Conservation (phyloP, 2,888 invertebrate species). For the Hybos culiciformis region DNA sequence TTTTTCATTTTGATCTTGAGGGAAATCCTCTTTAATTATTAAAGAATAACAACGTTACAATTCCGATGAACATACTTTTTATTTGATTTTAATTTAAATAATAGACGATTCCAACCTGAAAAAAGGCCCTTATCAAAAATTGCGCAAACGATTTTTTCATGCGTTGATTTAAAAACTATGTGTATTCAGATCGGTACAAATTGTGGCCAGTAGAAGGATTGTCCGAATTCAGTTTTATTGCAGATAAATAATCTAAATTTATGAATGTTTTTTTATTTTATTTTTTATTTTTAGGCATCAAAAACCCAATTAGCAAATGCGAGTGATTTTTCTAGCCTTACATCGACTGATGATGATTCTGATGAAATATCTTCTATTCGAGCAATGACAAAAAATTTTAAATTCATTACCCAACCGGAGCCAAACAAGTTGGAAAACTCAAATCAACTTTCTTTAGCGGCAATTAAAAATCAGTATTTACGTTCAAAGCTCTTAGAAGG, state of each 20-base stretch:
- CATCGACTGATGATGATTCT: conserved; percentile 17
- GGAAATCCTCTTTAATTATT: too few relatives aligned
- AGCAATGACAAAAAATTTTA: conserved; percentile 29
- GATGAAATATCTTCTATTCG: conserved; percentile 26
- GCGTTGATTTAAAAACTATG: too few relatives aligned
- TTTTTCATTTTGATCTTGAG: too few relatives aligned
- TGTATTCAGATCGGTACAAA: too few relatives aligned
- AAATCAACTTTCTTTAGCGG: conserved; percentile 9
- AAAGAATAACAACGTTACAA: too few relatives aligned
- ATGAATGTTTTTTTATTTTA: conserved; percentile 3
- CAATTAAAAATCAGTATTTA: conserved; percentile 5
- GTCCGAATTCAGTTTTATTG: background rate
- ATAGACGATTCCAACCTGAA: too few relatives aligned
- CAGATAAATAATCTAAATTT: conserved; percentile 13
- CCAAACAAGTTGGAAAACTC: conserved; percentile 16
- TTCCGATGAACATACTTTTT: too few relatives aligned
- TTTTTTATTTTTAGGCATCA: conserved; percentile 9
- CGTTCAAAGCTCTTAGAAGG: conserved; percentile 10
- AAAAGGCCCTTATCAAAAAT: too few relatives aligned
- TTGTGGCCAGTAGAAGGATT: background rate
- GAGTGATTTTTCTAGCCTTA: conserved; percentile 14
- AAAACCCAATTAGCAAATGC: too few relatives aligned
- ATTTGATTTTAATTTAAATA: too few relatives aligned
- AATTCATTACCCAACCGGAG: conserved; percentile 28
- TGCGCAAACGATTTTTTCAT: too few relatives aligned